These are phyloP conservation scores for Lepidothrix coronata DNA, from an alignment of 2,113 vertebrate species.

Conservation along the genomic window DNA sequence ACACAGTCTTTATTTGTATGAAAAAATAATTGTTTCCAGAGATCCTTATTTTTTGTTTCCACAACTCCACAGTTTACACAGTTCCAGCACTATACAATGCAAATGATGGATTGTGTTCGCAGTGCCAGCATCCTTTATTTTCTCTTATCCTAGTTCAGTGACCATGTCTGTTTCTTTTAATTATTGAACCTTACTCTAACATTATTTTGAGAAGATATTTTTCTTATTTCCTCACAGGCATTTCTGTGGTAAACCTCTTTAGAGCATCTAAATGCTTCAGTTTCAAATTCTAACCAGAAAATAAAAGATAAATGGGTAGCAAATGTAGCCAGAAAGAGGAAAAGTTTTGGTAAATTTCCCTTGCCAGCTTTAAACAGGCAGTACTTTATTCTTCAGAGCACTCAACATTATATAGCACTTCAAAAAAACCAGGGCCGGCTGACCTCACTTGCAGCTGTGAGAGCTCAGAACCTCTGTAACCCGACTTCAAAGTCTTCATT, in stretches of 20 bases:
- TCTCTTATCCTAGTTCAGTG: neutral
- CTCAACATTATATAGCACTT: neutral
- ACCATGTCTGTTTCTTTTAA: neutral
- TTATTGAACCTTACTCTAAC: neutral
- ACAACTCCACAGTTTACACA: neutral
- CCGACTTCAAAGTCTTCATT: neutral
- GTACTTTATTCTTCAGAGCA: neutral
- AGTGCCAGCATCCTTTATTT: neutral
- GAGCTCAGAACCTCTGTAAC: neutral
- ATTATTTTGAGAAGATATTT: neutral
- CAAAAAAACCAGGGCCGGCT: neutral
- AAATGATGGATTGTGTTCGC: neutral
- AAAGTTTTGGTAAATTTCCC: neutral
- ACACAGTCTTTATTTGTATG: neutral
- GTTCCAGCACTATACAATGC: neutral
- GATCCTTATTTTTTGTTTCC: neutral
- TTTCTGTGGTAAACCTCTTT: neutral
- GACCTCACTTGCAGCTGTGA: constrained; percentile 9
- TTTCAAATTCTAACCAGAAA: neutral
- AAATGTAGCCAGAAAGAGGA: neutral
- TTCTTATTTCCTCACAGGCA: neutral
- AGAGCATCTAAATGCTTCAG: neutral
- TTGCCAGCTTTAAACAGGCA: constrained; percentile 2
- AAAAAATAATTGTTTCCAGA: constrained; percentile 27
- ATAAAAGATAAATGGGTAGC: neutral